These are phyloP conservation scores for Mizuhopecten yessoensis DNA, from an alignment of 1,140 invertebrate species.

Conservation along the genomic window DNA sequence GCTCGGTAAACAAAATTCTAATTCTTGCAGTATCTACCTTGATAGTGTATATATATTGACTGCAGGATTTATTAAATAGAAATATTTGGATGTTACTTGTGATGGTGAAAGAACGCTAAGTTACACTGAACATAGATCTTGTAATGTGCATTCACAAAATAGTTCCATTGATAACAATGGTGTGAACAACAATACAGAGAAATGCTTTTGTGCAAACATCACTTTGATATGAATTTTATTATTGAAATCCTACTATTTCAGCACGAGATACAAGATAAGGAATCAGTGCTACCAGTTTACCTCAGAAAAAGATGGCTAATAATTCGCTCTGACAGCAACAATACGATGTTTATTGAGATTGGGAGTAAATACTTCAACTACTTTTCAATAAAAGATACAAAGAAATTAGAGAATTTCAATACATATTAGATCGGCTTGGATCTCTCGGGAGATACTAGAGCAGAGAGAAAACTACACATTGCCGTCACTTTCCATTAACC, in stretches of 20 bases:
- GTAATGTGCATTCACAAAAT: background rate
- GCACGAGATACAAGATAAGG: background rate
- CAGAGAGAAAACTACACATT: conserved; percentile 6
- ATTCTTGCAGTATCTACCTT: background rate
- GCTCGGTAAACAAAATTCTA: too few species aligned
- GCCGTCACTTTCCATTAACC: background rate
- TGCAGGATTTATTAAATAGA: background rate
- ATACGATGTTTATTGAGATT: background rate
- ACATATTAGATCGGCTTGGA: conserved; percentile 22
- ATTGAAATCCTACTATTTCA: background rate
- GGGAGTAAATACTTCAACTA: conserved; percentile 27
- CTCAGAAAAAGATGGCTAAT: background rate
- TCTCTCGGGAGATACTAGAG: background rate
- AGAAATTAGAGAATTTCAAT: conserved; percentile 35
- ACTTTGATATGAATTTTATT: background rate
- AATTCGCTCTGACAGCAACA: background rate
- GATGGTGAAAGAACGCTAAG: too few species aligned
- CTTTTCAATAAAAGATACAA: conserved; percentile 35
- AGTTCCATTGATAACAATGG: background rate
- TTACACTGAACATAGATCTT: background rate
- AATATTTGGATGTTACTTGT: background rate
- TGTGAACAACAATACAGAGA: background rate
- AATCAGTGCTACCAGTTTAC: background rate
- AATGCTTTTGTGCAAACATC: background rate
- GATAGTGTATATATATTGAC: background rate